phyloP scores from a whole-genome alignment of 1,140 invertebrate species.

The Apis florea region DNA sequence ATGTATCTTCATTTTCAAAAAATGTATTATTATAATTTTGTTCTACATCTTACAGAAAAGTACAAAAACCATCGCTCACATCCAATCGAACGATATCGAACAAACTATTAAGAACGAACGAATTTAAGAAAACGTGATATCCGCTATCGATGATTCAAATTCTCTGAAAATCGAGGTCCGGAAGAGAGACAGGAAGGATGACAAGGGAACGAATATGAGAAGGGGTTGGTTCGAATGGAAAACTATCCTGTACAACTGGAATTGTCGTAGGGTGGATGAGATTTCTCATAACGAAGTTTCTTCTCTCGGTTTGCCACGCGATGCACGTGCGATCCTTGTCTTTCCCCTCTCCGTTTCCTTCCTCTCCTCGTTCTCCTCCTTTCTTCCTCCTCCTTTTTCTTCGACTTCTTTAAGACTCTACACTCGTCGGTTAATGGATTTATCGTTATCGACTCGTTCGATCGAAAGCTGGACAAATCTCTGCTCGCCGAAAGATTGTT shows the following conservation, averaged over 20 bases:
- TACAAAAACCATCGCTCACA: not conserved
- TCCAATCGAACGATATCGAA: not conserved
- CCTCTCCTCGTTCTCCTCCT: not conserved
- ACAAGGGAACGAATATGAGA: conserved; percentile 7
- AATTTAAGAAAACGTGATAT: conserved; percentile 18
- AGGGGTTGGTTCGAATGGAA: conserved; percentile 46
- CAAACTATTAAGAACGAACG: not conserved
- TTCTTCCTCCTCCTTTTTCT: conserved; percentile 2
- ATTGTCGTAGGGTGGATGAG: conserved; percentile 54
- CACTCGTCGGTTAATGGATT: conserved; percentile 57
- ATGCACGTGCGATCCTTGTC: conserved; percentile 57
- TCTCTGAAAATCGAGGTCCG: conserved; percentile 34
- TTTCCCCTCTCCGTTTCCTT: not conserved
- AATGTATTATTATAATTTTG: too few relatives aligned
- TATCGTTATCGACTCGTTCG: conserved; percentile 40
- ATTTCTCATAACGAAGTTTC: conserved; percentile 65
- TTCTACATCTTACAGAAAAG: too few relatives aligned
- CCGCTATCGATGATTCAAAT: conserved; percentile 56
- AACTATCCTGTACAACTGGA: conserved; percentile 18
- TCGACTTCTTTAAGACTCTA: not conserved
- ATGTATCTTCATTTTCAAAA: too few relatives aligned
- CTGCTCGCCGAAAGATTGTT: conserved; percentile 9
- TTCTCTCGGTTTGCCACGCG: conserved; percentile 48
- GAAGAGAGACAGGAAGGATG: conserved; percentile 13
- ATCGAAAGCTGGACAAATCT: conserved; percentile 51